Conservation (phyloP, 2,113 vertebrate genomes). For the Picathartes gymnocephalus region DNA sequence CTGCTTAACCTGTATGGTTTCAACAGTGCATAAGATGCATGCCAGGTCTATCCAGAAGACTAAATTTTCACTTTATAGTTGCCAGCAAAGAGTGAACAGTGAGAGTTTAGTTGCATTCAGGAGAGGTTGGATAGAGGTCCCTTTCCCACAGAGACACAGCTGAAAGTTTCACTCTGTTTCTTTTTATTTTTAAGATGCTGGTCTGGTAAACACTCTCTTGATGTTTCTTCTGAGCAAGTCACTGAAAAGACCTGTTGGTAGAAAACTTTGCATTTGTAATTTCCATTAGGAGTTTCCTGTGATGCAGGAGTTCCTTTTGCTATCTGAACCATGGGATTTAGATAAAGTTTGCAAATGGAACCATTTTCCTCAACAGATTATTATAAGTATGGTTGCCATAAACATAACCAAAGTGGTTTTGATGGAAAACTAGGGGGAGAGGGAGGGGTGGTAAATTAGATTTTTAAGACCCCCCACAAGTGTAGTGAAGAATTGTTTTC, state of each 20-base stretch:
- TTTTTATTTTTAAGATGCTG: not conserved
- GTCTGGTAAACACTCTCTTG: not conserved
- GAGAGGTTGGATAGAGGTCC: not conserved
- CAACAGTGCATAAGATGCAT: not conserved
- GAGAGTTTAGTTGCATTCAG: not conserved
- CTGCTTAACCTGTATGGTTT: not conserved
- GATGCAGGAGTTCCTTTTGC: not conserved
- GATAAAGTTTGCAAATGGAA: not conserved
- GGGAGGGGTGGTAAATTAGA: not conserved
- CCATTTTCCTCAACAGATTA: not conserved
- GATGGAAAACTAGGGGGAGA: not conserved
- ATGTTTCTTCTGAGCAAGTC: not conserved
- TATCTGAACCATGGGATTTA: not conserved
- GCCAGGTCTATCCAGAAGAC: not conserved
- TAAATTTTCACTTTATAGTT: not conserved
- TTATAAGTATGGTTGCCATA: not conserved
- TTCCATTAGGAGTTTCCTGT: not conserved
- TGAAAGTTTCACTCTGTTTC: not conserved
- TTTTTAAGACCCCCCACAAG: accelerated
- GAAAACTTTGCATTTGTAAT: not conserved
- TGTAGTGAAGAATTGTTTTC: not conserved
- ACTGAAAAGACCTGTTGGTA: not conserved
- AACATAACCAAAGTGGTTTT: not conserved
- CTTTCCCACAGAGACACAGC: not conserved
- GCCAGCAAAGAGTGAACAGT: not conserved